A percentile compares a stretch with the other conserved stretches of the same genome.
These are phyloP conservation scores for Hypolimnas misippus DNA, from an alignment of 2,888 invertebrate genomes.

Conservation along the genomic window DNA sequence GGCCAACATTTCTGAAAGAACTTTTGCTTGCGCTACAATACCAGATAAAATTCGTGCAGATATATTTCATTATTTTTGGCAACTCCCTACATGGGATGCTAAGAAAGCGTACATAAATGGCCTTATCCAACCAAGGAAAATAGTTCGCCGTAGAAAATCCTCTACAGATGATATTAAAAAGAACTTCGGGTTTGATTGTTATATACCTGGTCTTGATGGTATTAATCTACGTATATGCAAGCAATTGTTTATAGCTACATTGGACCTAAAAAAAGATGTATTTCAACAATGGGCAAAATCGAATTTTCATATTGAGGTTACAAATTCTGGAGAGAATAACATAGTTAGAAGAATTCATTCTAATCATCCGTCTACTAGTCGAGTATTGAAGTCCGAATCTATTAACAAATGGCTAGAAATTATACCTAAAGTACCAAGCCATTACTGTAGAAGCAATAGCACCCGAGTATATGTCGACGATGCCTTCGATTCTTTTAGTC, in stretches of 20 bases:
- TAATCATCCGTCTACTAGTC: too few relatives aligned
- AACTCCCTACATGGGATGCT: not conserved
- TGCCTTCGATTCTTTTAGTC: conserved; percentile 4
- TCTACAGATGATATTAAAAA: not conserved
- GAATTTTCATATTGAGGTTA: too few relatives aligned
- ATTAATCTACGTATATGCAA: not conserved
- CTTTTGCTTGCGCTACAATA: not conserved
- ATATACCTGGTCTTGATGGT: not conserved
- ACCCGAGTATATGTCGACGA: conserved; percentile 14
- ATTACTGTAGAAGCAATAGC: conserved; percentile 13
- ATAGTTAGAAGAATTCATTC: not conserved
- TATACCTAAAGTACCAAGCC: conserved; percentile 12
- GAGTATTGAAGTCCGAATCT: too few relatives aligned
- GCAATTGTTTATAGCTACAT: not conserved
- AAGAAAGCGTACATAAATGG: conserved; percentile 1
- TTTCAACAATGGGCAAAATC: not conserved
- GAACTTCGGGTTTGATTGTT: not conserved
- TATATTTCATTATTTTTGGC: conserved; percentile 6
- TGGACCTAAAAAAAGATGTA: not conserved
- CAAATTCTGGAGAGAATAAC: too few relatives aligned
- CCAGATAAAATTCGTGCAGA: not conserved
- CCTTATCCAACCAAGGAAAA: not conserved
- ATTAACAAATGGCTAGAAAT: not conserved
- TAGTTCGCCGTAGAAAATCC: not conserved
- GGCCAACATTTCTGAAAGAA: not conserved